phyloP scores from a whole-genome alignment of 2,797 vertebrate species.

The Sardinella longiceps region DNA sequence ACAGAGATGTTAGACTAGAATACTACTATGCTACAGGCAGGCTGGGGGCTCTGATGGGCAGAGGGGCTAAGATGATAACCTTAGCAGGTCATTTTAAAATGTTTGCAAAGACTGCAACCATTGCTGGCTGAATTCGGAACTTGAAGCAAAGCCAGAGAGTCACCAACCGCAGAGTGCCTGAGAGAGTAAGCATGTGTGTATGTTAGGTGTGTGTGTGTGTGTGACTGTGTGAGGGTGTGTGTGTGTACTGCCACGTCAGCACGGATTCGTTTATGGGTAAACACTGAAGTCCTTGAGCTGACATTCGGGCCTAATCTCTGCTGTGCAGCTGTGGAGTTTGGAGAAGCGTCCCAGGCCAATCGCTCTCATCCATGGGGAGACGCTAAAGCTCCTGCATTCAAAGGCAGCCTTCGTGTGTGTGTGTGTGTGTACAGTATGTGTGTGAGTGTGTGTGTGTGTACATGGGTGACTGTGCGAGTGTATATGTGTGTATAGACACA shows the following conservation, averaged over 20 bases:
- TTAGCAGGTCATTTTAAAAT: background rate
- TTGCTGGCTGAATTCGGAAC: background rate
- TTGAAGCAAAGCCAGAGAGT: background rate
- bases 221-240: background rate
- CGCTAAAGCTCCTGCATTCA: background rate
- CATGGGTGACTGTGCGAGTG: background rate
- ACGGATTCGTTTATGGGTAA: slow-evolving; percentile 29
- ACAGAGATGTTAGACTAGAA: no score
- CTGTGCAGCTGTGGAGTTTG: slow-evolving; percentile 25
- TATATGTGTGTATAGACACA: background rate
- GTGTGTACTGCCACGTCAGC: slow-evolving; percentile 14
- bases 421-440: background rate
- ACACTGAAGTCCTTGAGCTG: slow-evolving; percentile 37
- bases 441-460: background rate
- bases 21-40: no score
- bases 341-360: background rate
- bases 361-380: background rate
- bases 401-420: background rate
- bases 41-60: no score
- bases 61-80: background rate
- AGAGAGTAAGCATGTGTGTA: background rate
- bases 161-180: background rate
- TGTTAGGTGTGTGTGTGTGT: background rate
- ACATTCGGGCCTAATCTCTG: slow-evolving; percentile 25
- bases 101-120: background rate